Conservation (phyloP, 2,888 invertebrate species). For the Athripsodes cinereus region DNA sequence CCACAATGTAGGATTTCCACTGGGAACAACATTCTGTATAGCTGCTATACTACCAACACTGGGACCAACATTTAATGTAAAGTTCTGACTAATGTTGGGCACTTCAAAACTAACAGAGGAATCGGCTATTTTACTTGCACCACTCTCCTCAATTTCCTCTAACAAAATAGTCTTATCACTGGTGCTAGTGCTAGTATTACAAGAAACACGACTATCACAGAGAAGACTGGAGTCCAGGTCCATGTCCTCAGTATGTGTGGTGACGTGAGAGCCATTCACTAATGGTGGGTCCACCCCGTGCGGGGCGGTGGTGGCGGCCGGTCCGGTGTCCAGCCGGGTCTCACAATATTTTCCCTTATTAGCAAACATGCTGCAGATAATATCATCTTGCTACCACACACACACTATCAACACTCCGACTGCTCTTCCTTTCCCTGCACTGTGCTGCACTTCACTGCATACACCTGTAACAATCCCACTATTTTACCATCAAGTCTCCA, state of each 20-base stretch:
- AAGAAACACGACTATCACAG: conserved; percentile 6
- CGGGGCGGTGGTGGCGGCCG: conserved; percentile 49
- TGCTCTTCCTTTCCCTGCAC: conserved; percentile 7
- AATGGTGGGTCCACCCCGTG: conserved; percentile 49
- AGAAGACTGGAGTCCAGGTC: conserved; percentile 34
- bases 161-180: conserved; percentile 7
- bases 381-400: conserved; percentile 40
- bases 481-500: background rate
- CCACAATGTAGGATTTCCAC: conserved; percentile 44
- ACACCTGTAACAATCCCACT: background rate
- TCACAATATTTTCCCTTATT: conserved; percentile 46
- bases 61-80: conserved; percentile 47
- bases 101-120: conserved; percentile 31
- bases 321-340: conserved; percentile 52
- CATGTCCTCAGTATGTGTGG: conserved; percentile 27
- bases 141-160: conserved; percentile 7
- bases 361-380: conserved; percentile 50
- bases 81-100: conserved; percentile 45
- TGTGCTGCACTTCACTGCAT: conserved; percentile 11
- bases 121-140: background rate
- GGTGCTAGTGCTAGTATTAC: conserved; percentile 3
- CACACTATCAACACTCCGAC: conserved; percentile 6
- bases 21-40: conserved; percentile 43
- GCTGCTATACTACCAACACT: conserved; percentile 41
- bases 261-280: conserved; percentile 34